These are phyloP conservation scores for Ladona fulva DNA, from an alignment of 1,140 invertebrate genomes.

Conservation along the genomic window DNA sequence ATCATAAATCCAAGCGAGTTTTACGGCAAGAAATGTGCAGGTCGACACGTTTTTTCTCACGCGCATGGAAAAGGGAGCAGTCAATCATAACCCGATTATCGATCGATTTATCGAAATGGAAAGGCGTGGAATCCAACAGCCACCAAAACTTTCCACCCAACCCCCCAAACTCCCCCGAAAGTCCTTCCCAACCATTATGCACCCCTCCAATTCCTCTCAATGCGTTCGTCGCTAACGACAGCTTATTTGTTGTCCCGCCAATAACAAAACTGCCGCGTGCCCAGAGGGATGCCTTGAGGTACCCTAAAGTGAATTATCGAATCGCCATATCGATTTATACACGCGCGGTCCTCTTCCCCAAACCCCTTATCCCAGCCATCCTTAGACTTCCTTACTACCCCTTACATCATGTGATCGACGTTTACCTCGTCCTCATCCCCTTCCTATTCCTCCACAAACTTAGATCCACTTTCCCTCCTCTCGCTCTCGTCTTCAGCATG, in stretches of 20 bases:
- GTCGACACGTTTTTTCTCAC: neutral
- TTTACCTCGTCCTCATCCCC: no score
- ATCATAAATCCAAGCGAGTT: no score
- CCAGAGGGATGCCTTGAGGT: neutral
- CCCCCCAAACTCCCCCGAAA: neutral
- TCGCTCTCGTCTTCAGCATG: no score
- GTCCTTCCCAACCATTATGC: neutral
- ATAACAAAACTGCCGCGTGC: neutral
- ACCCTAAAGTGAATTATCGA: neutral
- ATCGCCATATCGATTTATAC: neutral
- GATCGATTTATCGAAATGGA: neutral
- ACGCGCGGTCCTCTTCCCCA: no score
- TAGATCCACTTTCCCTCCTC: no score
- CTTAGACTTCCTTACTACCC: no score
- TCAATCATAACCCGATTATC: neutral
- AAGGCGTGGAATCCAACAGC: no score
- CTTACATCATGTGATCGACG: no score
- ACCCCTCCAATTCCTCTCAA: neutral
- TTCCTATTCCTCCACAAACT: no score
- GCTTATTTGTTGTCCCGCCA: conserved; percentile 3
- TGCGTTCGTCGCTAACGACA: neutral
- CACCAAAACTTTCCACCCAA: no score
- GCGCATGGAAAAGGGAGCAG: neutral
- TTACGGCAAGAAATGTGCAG: no score
- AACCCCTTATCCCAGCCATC: no score